These are phyloP conservation scores for Abscondita cerata DNA, from an alignment of 2,888 invertebrate species.

Conservation along the genomic window DNA sequence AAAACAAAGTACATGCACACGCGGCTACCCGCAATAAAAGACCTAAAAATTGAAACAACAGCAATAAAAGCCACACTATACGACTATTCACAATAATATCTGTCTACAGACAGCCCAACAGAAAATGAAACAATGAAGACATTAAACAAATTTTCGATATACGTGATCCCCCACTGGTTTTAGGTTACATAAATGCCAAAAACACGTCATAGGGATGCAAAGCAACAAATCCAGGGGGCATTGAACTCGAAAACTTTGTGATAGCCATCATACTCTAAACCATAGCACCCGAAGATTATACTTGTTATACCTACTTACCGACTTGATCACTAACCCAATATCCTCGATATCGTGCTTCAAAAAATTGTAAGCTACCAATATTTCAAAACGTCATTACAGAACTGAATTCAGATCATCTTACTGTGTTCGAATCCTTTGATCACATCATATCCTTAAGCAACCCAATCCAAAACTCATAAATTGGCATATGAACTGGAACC, in stretches of 20 bases:
- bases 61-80: too few relatives aligned
- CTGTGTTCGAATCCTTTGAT: conserved; percentile 11
- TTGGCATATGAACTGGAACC: background rate
- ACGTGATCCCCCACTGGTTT: conserved; percentile 12
- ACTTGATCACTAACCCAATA: conserved; percentile 15
- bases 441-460: background rate
- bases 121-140: background rate
- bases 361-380: too few relatives aligned
- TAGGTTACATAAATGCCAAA: conserved; percentile 18
- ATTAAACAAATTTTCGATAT: conserved; percentile 4
- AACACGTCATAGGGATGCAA: conserved; percentile 19
- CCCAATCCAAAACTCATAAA: background rate
- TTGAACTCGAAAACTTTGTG: too few relatives aligned
- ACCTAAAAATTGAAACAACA: too few relatives aligned
- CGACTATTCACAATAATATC: too few relatives aligned
- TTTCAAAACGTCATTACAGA: background rate
- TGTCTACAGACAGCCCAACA: too few relatives aligned
- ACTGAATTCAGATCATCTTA: background rate
- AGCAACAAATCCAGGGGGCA: too few relatives aligned
- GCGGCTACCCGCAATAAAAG: too few relatives aligned
- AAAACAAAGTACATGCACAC: too few relatives aligned
- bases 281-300: conserved; percentile 10
- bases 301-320: conserved; percentile 11
- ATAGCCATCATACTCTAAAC: background rate
- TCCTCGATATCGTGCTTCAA: background rate